phyloP scores from a whole-genome alignment of 2,888 invertebrate genomes.

The Epinotia brunnichana region DNA sequence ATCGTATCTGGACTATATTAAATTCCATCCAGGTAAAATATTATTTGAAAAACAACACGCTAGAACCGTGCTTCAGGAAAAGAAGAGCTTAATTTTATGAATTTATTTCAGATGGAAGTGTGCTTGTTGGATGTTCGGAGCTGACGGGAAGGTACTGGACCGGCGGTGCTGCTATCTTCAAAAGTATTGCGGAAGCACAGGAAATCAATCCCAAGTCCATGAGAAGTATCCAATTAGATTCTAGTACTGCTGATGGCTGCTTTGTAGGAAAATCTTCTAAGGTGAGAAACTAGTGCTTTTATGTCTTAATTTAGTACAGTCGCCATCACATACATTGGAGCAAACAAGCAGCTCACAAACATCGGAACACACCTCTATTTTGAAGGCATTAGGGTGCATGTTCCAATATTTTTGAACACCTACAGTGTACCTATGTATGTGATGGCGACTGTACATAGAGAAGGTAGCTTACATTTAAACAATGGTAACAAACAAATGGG shows the following conservation, averaged over 20 bases:
- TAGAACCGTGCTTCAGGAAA: background rate
- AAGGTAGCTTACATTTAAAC: no score
- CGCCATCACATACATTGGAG: no score
- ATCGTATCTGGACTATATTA: conserved; percentile 72
- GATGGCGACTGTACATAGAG: no score
- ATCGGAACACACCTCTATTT: no score
- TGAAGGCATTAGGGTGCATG: no score
- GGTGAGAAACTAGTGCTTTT: conserved; percentile 54
- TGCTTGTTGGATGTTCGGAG: conserved; percentile 76
- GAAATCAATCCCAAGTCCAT: conserved; percentile 55
- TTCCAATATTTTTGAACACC: no score
- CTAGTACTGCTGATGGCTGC: conserved; percentile 75
- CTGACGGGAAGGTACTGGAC: conserved; percentile 79
- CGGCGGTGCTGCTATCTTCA: conserved; percentile 69
- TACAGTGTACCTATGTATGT: no score
- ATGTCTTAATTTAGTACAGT: no score
- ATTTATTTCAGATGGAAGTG: conserved; percentile 69
- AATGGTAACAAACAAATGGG: no score
- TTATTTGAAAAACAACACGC: background rate
- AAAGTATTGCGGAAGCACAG: conserved; percentile 58
- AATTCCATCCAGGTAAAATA: conserved; percentile 64
- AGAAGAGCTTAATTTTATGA: background rate
- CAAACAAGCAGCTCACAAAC: no score
- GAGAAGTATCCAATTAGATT: conserved; percentile 62
- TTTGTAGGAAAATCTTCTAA: conserved; percentile 69